These are phyloP conservation scores for Drosophila erecta DNA, from an alignment of 1,140 invertebrate species.

Conservation along the genomic window DNA sequence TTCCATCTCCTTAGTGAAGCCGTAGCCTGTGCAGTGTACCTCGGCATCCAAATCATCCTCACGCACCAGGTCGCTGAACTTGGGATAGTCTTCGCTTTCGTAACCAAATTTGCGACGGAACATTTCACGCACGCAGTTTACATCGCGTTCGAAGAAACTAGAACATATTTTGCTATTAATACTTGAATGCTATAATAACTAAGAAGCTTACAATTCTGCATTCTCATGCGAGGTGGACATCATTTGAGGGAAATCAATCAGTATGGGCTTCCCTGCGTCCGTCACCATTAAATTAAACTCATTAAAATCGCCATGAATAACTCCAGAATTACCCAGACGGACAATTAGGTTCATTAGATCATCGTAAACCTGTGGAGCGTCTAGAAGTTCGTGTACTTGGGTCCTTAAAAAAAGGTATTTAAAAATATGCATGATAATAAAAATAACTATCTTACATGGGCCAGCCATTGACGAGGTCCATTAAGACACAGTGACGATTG, in stretches of 20 bases:
- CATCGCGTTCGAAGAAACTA: slow-evolving; percentile 97
- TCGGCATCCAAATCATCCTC: slow-evolving; percentile 94
- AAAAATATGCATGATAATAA: background rate
- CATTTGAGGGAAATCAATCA: slow-evolving; percentile 99
- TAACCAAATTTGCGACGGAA: slow-evolving; percentile 96
- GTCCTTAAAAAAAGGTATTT: slow-evolving; percentile 86
- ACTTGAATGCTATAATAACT: no score
- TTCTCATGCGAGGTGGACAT: slow-evolving; percentile 96
- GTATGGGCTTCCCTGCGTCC: slow-evolving; percentile 91
- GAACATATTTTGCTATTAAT: slow-evolving; percentile 9
- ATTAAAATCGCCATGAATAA: slow-evolving; percentile 99
- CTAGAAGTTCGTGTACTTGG: slow-evolving; percentile 91
- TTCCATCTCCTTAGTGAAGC: slow-evolving; percentile 94
- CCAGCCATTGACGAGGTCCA: slow-evolving; percentile 94
- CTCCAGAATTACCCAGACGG: slow-evolving; percentile 95
- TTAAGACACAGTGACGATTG: slow-evolving; percentile 98
- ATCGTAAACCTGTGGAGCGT: slow-evolving; percentile 94
- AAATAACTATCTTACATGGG: slow-evolving; percentile 87
- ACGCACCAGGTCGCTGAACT: slow-evolving; percentile 93
- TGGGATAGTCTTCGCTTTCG: slow-evolving; percentile 95
- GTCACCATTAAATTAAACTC: slow-evolving; percentile 99
- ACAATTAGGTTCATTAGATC: slow-evolving; percentile 98
- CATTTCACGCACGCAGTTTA: slow-evolving; percentile 95
- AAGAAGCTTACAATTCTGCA: slow-evolving; percentile 91
- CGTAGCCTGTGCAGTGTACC: slow-evolving; percentile 95